Evolutionary conservation across 2,797 vertebrate species (phyloP).

Genomic region (Delichon dasypus): DNA sequence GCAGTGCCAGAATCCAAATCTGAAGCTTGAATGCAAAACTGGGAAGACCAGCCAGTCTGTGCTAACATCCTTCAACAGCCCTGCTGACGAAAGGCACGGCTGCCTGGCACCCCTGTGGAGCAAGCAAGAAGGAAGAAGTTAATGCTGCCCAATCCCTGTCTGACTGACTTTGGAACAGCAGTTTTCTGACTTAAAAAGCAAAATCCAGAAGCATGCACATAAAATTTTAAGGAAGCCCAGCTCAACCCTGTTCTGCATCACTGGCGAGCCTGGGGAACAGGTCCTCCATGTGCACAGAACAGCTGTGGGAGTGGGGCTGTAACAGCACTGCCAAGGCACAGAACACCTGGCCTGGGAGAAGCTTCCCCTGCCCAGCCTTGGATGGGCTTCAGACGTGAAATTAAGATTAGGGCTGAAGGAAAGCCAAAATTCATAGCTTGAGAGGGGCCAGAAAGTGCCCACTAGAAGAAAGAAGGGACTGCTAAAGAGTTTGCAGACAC

Average conservation of each 20-base stretch:
- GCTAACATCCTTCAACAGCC: not conserved
- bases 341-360: not conserved
- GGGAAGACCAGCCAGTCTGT: not conserved
- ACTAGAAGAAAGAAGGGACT: not conserved
- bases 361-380: not conserved
- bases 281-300: not conserved
- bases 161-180: rapidly evolving
- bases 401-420: not conserved
- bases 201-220: not conserved
- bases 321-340: not conserved
- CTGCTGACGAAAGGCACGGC: not conserved
- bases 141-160: not conserved
- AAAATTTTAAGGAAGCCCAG: not conserved
- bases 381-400: not conserved
- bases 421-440: not conserved
- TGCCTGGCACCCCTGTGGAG: not conserved
- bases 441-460: not conserved
- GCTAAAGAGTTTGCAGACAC: not conserved
- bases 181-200: not conserved
- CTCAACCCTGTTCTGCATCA: not conserved
- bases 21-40: not conserved
- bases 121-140: rapidly evolving
- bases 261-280: not conserved
- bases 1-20: not conserved
- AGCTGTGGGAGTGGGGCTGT: not conserved